These are phyloP conservation scores for Synanthedon andrenaeformis DNA, from an alignment of 2,888 invertebrate species.

Conservation along the genomic window DNA sequence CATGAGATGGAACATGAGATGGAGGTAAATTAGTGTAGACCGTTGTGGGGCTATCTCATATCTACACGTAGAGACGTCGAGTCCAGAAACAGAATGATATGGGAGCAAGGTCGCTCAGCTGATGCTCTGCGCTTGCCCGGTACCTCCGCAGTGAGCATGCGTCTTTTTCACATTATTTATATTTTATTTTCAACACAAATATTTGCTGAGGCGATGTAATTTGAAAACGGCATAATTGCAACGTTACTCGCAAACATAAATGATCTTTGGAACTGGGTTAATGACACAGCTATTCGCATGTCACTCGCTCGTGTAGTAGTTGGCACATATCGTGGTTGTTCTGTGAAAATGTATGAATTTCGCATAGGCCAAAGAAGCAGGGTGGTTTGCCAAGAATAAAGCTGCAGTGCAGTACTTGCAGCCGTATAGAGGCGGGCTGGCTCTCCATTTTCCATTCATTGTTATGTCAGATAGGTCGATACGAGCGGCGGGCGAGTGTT, in stretches of 20 bases:
- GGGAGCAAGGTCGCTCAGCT: not conserved
- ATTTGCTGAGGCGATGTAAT: too few species aligned
- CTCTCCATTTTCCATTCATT: constrained; percentile 49
- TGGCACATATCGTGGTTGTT: not conserved
- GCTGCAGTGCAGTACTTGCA: constrained; percentile 69
- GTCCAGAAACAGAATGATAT: not conserved
- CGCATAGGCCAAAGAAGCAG: not conserved
- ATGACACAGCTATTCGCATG: not conserved
- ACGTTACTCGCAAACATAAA: not conserved
- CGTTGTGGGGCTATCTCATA: not conserved
- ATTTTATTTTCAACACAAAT: too few species aligned
- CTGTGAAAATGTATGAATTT: not conserved
- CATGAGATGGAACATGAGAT: too few species aligned
- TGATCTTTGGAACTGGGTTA: not conserved
- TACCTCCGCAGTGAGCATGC: not conserved
- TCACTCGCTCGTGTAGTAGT: not conserved
- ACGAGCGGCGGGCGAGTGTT: constrained; percentile 8
- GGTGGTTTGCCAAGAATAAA: constrained; percentile 57
- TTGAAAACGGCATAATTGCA: not conserved
- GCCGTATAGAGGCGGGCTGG: constrained; percentile 49
- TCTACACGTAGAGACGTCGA: not conserved
- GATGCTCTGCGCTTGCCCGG: not conserved
- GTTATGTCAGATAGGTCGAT: constrained; percentile 47
- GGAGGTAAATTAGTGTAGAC: not conserved
- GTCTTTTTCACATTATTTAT: not conserved